phyloP scores from a whole-genome alignment of 2,113 vertebrate species.

The Sturnus vulgaris region DNA sequence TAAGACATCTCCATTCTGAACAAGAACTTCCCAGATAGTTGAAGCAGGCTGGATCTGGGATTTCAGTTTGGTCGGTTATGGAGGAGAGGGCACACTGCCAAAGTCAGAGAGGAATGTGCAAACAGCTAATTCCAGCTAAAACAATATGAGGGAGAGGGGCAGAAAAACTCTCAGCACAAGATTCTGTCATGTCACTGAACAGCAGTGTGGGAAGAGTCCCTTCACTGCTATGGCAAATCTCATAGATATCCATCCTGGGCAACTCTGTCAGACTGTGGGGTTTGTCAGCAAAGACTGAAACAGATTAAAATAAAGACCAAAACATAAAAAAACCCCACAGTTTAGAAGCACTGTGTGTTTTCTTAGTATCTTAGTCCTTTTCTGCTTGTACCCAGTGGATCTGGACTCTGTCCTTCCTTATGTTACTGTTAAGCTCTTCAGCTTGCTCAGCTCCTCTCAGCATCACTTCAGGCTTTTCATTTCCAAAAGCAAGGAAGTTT shows the following conservation, averaged over 20 bases:
- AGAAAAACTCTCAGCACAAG: neutral
- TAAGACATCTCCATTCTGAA: neutral
- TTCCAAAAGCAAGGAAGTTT: neutral
- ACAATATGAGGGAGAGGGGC: neutral
- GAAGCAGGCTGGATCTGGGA: neutral
- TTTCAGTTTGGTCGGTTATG: neutral
- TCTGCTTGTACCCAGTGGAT: neutral
- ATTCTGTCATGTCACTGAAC: neutral
- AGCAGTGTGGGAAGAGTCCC: neutral
- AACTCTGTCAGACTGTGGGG: neutral
- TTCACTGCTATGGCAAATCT: fast-evolving
- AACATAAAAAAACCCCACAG: fast-evolving
- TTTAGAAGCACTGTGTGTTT: neutral
- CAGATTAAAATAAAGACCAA: neutral
- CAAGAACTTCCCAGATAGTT: neutral
- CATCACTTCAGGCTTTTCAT: neutral
- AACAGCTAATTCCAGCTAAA: constrained; percentile 30
- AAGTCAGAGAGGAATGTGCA: neutral
- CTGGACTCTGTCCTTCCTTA: neutral
- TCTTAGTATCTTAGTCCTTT: neutral
- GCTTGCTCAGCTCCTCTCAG: neutral
- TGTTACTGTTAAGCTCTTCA: neutral
- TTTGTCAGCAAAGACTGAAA: neutral
- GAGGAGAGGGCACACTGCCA: constrained; percentile 13
- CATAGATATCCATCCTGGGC: neutral